Percentiles rank a stretch among this genome's conserved stretches.
These are phyloP conservation scores for Leptodactylus fallax DNA, from an alignment of 2,797 vertebrate species.

Conservation along the genomic window DNA sequence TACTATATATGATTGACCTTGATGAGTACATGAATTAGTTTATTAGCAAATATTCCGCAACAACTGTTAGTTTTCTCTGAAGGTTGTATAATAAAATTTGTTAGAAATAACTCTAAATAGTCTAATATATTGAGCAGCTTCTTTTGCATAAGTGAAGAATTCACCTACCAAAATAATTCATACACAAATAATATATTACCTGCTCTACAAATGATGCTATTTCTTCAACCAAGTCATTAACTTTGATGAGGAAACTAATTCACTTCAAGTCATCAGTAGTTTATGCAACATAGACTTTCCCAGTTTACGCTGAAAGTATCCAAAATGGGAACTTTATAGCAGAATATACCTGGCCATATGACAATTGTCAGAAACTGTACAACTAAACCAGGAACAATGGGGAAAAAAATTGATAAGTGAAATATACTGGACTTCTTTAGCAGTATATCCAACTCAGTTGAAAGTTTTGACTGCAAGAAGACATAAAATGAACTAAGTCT, in stretches of 20 bases:
- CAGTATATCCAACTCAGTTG: too few species aligned
- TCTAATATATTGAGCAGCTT: not conserved
- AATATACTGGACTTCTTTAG: too few species aligned
- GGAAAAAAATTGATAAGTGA: too few species aligned
- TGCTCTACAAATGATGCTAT: not conserved
- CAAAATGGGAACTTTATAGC: too few species aligned
- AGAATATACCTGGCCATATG: too few species aligned
- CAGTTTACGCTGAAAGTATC: too few species aligned
- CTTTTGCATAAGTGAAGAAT: not conserved
- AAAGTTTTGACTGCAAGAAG: too few species aligned
- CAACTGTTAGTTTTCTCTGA: not conserved
- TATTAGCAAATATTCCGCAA: not conserved
- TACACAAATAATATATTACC: not conserved
- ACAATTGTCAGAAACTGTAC: too few species aligned
- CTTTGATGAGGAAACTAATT: conserved; percentile 7
- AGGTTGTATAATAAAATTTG: not conserved
- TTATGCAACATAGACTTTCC: not conserved
- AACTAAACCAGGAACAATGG: too few species aligned
- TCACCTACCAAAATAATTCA: not conserved
- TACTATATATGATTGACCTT: not conserved
- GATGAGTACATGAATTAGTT: not conserved
- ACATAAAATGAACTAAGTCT: too few species aligned
- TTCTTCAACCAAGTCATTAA: not conserved
- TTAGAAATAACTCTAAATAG: not conserved
- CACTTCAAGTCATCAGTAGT: not conserved